phyloP scores from a whole-genome alignment of 2,113 vertebrate genomes.

The Oryzias curvinotus region DNA sequence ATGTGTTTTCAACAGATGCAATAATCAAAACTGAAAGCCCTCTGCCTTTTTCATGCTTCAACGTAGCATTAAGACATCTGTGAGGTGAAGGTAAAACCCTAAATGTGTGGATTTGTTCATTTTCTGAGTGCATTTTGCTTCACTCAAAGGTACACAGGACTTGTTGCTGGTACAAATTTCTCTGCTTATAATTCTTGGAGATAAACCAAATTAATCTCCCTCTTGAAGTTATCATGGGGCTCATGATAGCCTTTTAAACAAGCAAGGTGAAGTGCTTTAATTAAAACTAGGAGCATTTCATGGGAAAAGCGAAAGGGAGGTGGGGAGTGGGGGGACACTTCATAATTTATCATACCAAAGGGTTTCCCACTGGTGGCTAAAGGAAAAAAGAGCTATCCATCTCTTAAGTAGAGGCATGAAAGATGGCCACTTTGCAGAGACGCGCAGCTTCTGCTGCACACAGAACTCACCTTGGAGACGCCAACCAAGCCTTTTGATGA shows the following conservation, averaged over 20 bases:
- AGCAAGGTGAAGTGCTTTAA: constrained; percentile 81
- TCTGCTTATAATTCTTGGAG: constrained; percentile 59
- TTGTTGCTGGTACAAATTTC: constrained; percentile 21
- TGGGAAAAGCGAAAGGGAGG: constrained; percentile 61
- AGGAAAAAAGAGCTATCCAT: constrained; percentile 45
- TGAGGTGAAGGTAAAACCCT: too few species aligned
- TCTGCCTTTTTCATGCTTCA: too few species aligned
- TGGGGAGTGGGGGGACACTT: constrained; percentile 57
- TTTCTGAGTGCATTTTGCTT: too few species aligned
- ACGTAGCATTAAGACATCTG: too few species aligned
- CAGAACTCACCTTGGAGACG: constrained; percentile 45
- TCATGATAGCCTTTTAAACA: constrained; percentile 83
- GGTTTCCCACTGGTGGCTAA: constrained; percentile 57
- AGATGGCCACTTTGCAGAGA: constrained; percentile 50
- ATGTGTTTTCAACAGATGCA: too few species aligned
- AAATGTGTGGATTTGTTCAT: too few species aligned
- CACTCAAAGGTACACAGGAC: too few species aligned
- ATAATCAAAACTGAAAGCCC: too few species aligned
- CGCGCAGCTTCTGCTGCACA: constrained; percentile 10
- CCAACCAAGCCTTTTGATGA: constrained; percentile 47
- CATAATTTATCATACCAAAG: constrained; percentile 73
- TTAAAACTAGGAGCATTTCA: constrained; percentile 79
- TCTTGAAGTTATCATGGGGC: constrained; percentile 78
- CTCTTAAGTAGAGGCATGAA: constrained; percentile 52
- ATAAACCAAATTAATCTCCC: constrained; percentile 83